Evolutionary conservation across 2,797 vertebrate species (phyloP).

Genomic region (Betta splendens): DNA sequence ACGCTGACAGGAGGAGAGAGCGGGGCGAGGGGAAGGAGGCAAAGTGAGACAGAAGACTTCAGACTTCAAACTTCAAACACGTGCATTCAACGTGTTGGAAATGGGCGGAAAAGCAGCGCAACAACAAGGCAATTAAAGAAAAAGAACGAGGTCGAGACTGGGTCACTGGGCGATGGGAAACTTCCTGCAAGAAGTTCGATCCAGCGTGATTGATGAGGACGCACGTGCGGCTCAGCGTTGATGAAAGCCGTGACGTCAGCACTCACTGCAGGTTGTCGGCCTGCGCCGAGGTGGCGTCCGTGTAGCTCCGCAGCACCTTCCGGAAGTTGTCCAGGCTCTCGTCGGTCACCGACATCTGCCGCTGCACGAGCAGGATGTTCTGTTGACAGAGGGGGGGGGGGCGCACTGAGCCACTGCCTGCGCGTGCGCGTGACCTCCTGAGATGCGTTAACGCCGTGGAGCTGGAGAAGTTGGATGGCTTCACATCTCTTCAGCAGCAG

Average conservation of each 20-base stretch:
- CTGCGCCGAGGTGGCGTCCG: constrained; percentile 85
- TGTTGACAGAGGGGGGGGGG: constrained; percentile 60
- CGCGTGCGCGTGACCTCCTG: constrained; percentile 1
- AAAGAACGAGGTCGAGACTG: neutral
- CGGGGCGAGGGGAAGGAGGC: constrained; percentile 31
- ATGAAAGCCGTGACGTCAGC: no score
- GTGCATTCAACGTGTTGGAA: constrained; percentile 27
- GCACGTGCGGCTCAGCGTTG: no score
- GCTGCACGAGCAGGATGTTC: constrained; percentile 95
- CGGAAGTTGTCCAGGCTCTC: constrained; percentile 85
- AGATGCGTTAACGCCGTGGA: constrained; percentile 9
- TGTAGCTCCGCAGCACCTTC: constrained; percentile 86
- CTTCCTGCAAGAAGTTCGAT: constrained; percentile 3
- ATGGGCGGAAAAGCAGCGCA: constrained; percentile 2
- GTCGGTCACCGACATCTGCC: constrained; percentile 87
- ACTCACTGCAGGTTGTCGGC: constrained; percentile 93
- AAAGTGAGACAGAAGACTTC: constrained; percentile 31
- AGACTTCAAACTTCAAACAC: constrained; percentile 26
- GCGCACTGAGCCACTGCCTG: neutral
- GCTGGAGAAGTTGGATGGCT: constrained; percentile 11
- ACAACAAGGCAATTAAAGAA: constrained; percentile 2
- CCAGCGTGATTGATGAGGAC: neutral
- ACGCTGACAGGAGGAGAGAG: constrained; percentile 80
- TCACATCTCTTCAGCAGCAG: constrained; percentile 1
- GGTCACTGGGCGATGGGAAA: constrained; percentile 8